Conservation (phyloP, 2,888 invertebrate genomes). For the Biston betularia region DNA sequence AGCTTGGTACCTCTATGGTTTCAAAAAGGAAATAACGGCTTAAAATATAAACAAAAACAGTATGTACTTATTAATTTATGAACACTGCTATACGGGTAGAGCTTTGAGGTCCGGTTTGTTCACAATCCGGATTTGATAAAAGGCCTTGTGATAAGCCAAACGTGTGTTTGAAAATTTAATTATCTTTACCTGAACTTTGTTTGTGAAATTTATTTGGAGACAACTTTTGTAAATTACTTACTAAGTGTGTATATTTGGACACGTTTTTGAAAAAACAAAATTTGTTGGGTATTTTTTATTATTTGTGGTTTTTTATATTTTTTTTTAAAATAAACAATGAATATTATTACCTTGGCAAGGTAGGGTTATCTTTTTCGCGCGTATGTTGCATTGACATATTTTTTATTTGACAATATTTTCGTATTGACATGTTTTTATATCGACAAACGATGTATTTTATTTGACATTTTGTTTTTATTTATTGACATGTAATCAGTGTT, state of each 20-base stretch:
- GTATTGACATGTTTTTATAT: too few relatives aligned
- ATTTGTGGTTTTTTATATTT: too few relatives aligned
- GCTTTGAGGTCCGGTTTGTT: constrained; percentile 4
- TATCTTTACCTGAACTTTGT: not conserved
- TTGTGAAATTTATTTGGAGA: not conserved
- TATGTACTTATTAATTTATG: constrained; percentile 8
- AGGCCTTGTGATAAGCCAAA: constrained; percentile 2
- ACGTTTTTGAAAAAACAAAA: too few relatives aligned
- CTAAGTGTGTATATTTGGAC: not conserved
- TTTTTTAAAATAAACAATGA: too few relatives aligned
- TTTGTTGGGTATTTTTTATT: too few relatives aligned
- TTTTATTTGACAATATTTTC: too few relatives aligned
- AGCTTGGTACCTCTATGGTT: not conserved
- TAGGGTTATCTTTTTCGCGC: too few relatives aligned
- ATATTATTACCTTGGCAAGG: too few relatives aligned
- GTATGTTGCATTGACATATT: too few relatives aligned
- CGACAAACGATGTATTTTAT: too few relatives aligned
- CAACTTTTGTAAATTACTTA: not conserved
- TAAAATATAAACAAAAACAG: constrained; percentile 15
- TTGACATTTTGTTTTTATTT: too few relatives aligned
- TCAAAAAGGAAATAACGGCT: constrained; percentile 14
- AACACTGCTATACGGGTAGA: constrained; percentile 4
- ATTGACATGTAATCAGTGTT: too few relatives aligned
- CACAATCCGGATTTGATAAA: constrained; percentile 15
- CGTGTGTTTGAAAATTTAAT: constrained; percentile 4